Evolutionary conservation across 1,140 invertebrate species (phyloP).

Genomic region (Zeugodacus cucurbitae): DNA sequence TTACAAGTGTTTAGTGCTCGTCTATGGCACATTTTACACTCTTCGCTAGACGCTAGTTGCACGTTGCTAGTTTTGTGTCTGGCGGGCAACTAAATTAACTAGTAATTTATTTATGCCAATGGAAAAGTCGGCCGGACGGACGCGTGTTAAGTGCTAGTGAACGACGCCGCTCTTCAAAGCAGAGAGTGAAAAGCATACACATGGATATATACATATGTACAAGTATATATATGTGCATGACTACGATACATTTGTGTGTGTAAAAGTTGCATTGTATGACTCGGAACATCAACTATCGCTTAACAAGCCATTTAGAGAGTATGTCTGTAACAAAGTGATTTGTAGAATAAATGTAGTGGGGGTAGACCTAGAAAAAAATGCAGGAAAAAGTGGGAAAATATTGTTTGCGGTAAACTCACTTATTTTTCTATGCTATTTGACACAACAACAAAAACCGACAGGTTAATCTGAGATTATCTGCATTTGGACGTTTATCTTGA

Average conservation of each 20-base stretch:
- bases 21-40: neutral
- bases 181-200: neutral
- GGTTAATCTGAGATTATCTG: too few relatives aligned
- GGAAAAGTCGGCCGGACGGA: neutral
- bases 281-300: too few relatives aligned
- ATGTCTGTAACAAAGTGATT: too few relatives aligned
- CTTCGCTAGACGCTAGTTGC: neutral
- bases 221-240: neutral
- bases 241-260: neutral
- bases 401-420: too few relatives aligned
- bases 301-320: too few relatives aligned
- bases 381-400: too few relatives aligned
- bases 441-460: too few relatives aligned
- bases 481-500: too few relatives aligned
- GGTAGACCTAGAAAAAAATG: too few relatives aligned
- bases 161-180: neutral
- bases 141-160: neutral
- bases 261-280: too few relatives aligned
- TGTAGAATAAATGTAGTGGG: too few relatives aligned
- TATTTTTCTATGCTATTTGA: too few relatives aligned
- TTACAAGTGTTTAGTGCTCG: neutral
- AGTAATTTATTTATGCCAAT: neutral
- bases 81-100: neutral
- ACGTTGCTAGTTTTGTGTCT: neutral
- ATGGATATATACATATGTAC: neutral